phyloP scores from a whole-genome alignment of 2,113 vertebrate genomes.

The Acanthochromis polyacanthus region DNA sequence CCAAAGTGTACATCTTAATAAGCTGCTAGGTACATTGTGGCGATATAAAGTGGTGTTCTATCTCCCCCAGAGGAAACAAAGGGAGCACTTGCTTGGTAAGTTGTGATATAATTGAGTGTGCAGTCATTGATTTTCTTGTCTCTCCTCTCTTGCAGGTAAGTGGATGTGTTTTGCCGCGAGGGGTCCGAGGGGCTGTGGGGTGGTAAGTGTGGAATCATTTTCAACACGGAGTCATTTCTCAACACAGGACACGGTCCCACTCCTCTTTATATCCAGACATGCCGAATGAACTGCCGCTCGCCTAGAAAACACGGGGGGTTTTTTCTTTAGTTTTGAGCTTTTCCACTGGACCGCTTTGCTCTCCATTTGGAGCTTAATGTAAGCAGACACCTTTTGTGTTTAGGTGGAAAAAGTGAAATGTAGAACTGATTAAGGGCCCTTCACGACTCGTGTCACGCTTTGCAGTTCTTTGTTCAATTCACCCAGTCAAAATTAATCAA shows the following conservation, averaged over 20 bases:
- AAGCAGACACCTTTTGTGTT: constrained; percentile 7
- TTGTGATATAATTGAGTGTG: constrained; percentile 78
- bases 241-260: constrained; percentile 44
- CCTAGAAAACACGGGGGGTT: constrained; percentile 2
- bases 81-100: constrained; percentile 46
- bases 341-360: not conserved
- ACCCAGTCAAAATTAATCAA: too few relatives aligned
- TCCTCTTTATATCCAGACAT: constrained; percentile 46
- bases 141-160: constrained; percentile 82
- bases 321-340: constrained; percentile 3
- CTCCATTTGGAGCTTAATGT: constrained; percentile 6
- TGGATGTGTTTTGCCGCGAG: constrained; percentile 75
- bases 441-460: not conserved
- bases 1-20: constrained; percentile 21
- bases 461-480: too few relatives aligned
- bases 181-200: constrained; percentile 67
- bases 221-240: constrained; percentile 74
- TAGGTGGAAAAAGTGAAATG: constrained; percentile 9
- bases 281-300: constrained; percentile 43
- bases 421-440: constrained; percentile 73
- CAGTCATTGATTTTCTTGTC: constrained; percentile 81
- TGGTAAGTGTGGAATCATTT: constrained; percentile 74
- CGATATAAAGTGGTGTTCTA: constrained; percentile 5
- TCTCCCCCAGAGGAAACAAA: constrained; percentile 54
- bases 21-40: constrained; percentile 23